A percentile compares a stretch with the other conserved stretches of the same genome.
Evolutionary conservation across 1,140 invertebrate genomes (phyloP).

Genomic region (Neomicropteryx cornuta): DNA sequence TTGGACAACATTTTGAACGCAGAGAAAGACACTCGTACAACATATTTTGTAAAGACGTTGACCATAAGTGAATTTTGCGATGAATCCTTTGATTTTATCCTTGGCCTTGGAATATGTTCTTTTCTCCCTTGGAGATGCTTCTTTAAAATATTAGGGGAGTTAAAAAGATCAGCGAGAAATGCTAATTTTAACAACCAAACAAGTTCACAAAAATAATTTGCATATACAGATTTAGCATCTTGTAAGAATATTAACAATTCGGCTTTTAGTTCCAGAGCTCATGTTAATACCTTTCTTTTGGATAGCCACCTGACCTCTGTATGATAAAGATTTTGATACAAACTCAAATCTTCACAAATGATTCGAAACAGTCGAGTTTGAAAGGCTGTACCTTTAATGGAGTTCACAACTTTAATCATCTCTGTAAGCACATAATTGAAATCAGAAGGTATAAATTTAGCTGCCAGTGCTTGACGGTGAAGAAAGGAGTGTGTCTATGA

Average conservation of each 20-base stretch:
- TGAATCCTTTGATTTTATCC: slow-evolving; percentile 17
- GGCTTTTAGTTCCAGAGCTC: slow-evolving; percentile 10
- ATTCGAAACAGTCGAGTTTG: slow-evolving; percentile 10
- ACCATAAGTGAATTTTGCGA: slow-evolving; percentile 16
- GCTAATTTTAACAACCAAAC: slow-evolving; percentile 1
- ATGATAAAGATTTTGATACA: slow-evolving; percentile 2
- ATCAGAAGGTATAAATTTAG: slow-evolving; percentile 5
- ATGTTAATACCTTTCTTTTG: slow-evolving; percentile 13
- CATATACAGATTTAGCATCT: slow-evolving; percentile 1
- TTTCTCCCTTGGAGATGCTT: slow-evolving; percentile 15
- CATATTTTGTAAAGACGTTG: slow-evolving; percentile 15
- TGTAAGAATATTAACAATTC: slow-evolving; percentile 10
- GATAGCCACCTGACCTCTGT: slow-evolving; percentile 11
- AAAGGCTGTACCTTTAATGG: slow-evolving; percentile 14
- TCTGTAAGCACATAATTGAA: neutral
- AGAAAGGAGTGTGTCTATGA: slow-evolving; percentile 17
- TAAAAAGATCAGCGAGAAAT: slow-evolving; percentile 5
- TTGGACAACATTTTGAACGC: slow-evolving; percentile 20
- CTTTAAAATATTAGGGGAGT: slow-evolving; percentile 9
- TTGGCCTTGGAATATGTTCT: slow-evolving; percentile 17
- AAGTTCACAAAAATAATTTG: slow-evolving; percentile 1
- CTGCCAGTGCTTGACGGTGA: slow-evolving; percentile 14
- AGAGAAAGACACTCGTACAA: slow-evolving; percentile 17
- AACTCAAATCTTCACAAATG: slow-evolving; percentile 14
- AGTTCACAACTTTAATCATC: slow-evolving; percentile 14